A percentile compares a stretch with the other conserved stretches of the same genome.
Conservation (phyloP, 2,113 vertebrate genomes). For the Rostratula benghalensis region DNA sequence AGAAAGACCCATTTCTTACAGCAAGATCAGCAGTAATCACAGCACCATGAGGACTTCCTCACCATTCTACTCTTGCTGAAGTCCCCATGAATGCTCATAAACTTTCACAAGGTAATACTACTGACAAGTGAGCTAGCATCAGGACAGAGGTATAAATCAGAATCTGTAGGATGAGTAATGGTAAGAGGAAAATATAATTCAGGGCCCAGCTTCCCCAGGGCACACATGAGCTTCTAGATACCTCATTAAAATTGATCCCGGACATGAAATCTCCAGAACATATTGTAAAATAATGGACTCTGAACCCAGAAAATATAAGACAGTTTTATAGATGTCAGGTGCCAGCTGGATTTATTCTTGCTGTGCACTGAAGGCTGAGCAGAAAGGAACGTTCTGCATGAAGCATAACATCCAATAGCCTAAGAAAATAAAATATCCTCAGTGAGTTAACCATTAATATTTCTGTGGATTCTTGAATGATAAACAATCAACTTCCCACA, state of each 20-base stretch:
- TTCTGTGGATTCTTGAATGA: background rate
- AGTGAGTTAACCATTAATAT: background rate
- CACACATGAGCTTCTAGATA: background rate
- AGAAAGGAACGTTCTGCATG: background rate
- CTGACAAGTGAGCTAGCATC: background rate
- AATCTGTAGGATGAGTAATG: rapidly evolving
- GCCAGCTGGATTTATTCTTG: constrained; percentile 2
- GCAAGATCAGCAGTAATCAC: background rate
- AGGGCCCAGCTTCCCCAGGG: background rate
- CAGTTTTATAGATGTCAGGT: background rate
- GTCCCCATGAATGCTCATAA: background rate
- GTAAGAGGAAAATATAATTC: background rate
- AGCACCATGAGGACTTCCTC: background rate
- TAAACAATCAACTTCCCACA: background rate
- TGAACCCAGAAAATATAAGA: background rate
- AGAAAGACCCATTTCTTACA: background rate
- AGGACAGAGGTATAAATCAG: background rate
- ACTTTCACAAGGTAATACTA: background rate
- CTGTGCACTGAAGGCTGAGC: background rate
- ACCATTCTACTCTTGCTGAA: background rate
- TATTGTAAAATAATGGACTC: background rate
- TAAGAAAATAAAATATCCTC: constrained; percentile 26
- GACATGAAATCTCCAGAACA: background rate
- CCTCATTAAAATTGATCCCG: background rate
- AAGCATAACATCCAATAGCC: background rate